These are phyloP conservation scores for Athrips mouffetella DNA, from an alignment of 2,888 invertebrate species.

Conservation along the genomic window DNA sequence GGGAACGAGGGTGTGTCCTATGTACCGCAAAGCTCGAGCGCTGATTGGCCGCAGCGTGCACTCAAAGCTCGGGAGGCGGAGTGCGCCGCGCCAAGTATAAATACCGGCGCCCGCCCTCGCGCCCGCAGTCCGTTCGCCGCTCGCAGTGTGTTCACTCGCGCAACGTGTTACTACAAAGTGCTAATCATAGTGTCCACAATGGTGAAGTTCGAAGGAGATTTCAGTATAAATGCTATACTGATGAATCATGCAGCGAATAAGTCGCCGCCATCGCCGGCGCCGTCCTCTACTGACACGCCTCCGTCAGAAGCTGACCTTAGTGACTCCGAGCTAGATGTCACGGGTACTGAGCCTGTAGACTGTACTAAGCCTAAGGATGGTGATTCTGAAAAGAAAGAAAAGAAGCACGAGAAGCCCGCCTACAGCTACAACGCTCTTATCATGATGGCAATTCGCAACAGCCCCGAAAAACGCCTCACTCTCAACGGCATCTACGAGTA, in stretches of 20 bases:
- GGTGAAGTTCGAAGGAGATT: slow-evolving; percentile 82
- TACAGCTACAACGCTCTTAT: slow-evolving; percentile 99
- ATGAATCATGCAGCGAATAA: slow-evolving; percentile 74
- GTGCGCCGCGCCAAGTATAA: slow-evolving; percentile 47
- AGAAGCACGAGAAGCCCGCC: slow-evolving; percentile 95
- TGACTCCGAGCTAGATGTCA: slow-evolving; percentile 87
- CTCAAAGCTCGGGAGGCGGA: slow-evolving; percentile 53
- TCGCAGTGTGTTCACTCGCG: slow-evolving; percentile 58
- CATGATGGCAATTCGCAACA: slow-evolving; percentile 99
- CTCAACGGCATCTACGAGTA: slow-evolving; percentile 99
- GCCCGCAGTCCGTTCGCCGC: slow-evolving; percentile 55
- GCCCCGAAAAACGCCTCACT: slow-evolving; percentile 94
- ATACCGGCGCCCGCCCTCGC: slow-evolving; percentile 60
- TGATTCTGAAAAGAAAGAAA: slow-evolving; percentile 61
- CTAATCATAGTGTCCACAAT: slow-evolving; percentile 55
- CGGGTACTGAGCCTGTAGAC: slow-evolving; percentile 86
- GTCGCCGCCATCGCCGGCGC: slow-evolving; percentile 64
- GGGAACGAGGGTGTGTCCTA: slow-evolving; percentile 50
- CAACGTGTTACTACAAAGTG: slow-evolving; percentile 37
- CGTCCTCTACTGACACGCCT: slow-evolving; percentile 58
- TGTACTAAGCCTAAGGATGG: slow-evolving; percentile 77
- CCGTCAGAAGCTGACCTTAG: slow-evolving; percentile 68
- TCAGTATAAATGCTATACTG: slow-evolving; percentile 88
- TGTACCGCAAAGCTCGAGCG: slow-evolving; percentile 59
- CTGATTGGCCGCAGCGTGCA: slow-evolving; percentile 43